These are phyloP conservation scores for Formicarius rufipectus DNA, from an alignment of 2,113 vertebrate genomes.

Conservation along the genomic window DNA sequence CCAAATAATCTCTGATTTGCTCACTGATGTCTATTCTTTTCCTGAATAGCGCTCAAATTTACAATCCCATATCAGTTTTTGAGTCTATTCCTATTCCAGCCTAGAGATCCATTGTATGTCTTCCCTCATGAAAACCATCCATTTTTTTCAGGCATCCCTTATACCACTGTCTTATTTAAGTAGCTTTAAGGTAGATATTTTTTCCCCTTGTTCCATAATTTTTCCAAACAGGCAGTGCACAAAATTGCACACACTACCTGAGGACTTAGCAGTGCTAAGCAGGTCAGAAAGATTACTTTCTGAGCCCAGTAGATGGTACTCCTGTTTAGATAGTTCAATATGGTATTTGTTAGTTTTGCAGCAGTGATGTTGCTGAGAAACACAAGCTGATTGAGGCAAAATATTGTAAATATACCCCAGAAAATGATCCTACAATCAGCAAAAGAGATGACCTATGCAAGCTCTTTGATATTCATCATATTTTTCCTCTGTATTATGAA, in stretches of 20 bases:
- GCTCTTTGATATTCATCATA: background rate
- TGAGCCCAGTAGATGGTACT: constrained; percentile 66
- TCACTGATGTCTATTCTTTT: background rate
- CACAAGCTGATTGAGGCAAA: background rate
- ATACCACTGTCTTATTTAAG: background rate
- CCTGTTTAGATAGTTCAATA: constrained; percentile 56
- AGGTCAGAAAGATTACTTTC: constrained; percentile 52
- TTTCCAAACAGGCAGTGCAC: background rate
- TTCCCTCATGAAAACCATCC: background rate
- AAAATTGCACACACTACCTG: background rate
- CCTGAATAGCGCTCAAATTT: background rate
- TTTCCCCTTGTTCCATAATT: background rate
- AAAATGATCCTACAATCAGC: background rate
- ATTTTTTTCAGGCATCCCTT: background rate
- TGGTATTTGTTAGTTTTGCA: background rate
- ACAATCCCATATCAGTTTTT: background rate
- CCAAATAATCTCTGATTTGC: background rate
- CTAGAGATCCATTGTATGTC: background rate
- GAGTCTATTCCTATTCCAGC: background rate
- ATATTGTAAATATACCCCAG: background rate
- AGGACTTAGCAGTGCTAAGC: background rate
- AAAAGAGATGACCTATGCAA: background rate
- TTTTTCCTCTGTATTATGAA: background rate
- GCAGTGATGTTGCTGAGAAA: background rate
- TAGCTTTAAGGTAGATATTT: background rate